Base-by-base conservation (phyloP, 2,113 vertebrate species). In the Pavo muticus region DNA sequence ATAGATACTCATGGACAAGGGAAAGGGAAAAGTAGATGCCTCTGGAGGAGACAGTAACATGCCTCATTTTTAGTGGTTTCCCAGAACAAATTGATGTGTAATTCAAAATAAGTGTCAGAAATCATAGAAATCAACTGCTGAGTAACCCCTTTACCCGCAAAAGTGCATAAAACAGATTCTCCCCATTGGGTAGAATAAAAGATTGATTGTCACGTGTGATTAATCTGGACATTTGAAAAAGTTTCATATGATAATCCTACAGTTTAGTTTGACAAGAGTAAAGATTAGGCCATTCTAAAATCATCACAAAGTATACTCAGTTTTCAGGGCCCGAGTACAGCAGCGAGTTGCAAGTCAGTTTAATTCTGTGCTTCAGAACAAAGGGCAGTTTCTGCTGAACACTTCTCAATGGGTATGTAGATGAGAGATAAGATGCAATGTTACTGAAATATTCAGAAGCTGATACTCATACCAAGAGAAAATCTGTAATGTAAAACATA, bases 381-480 rank as follows among this genome's bases (percentile, higher is more conserved):
- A 98, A 97, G 95, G 88, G 72, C 84, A 97, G 96, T 97, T 97
- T 97, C 90, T 95, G 68, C 93, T 96, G 92, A 93, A 95, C 93
- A 96, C 96, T 97, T 94, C 97, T 97, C 97, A 75, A 91, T 94
- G 97, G 97, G 87, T 96, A 97, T 97, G 97, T 65, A 98, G 97
- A 98, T 98, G 95, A 97, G 90, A 91, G 70, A 89, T 79, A 91
- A 97, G 92, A 95, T 91, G 87, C 75, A 88, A 94, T 42, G 45
- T 95, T 93, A 69, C 92, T 98, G 97, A 98, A 98, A 98, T 97
- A 98, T 97, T 98, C 97, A 98, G 84, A 96, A 96, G 93, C 94
- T 91, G 94, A 97, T 97, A 97, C 96, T 88, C 95, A 97, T 83
- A 97, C 87, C 92, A 93, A 95, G 95, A 88, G 90, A 97, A 97